These are phyloP conservation scores for Clostera curtula DNA, from an alignment of 2,888 invertebrate species.

Conservation along the genomic window DNA sequence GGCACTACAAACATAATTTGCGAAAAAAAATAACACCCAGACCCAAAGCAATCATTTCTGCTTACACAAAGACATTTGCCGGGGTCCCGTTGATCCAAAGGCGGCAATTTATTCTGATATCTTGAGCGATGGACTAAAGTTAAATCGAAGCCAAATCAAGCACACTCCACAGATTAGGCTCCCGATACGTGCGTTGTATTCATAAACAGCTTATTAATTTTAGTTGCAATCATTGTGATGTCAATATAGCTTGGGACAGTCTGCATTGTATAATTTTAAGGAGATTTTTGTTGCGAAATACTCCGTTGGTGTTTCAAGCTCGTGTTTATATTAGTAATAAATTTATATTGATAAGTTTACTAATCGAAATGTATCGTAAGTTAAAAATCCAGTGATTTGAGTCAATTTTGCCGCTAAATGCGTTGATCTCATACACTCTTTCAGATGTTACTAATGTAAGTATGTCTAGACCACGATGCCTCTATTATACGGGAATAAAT, in stretches of 20 bases:
- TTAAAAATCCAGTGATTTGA: slow-evolving; percentile 58
- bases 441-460: slow-evolving; percentile 46
- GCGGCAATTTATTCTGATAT: no score
- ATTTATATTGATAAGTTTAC: slow-evolving; percentile 36
- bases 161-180: slow-evolving; percentile 14
- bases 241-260: slow-evolving; percentile 43
- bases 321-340: slow-evolving; percentile 36
- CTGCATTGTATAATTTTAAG: slow-evolving; percentile 46
- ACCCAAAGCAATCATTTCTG: no score
- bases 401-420: slow-evolving; percentile 57
- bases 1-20: no score
- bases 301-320: slow-evolving; percentile 39
- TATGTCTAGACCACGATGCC: slow-evolving; percentile 30
- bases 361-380: slow-evolving; percentile 39
- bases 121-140: no score
- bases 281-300: slow-evolving; percentile 40
- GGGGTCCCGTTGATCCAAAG: no score
- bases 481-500: slow-evolving; percentile 36
- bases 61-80: no score
- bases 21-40: no score
- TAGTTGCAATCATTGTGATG: slow-evolving; percentile 62
- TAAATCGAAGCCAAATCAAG: no score
- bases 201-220: slow-evolving; percentile 49
- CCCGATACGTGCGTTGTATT: slow-evolving; percentile 29
- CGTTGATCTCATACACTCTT: slow-evolving; percentile 65